Base-by-base conservation (phyloP, 1,140 invertebrate species). In the Lepidurus packardi region DNA sequence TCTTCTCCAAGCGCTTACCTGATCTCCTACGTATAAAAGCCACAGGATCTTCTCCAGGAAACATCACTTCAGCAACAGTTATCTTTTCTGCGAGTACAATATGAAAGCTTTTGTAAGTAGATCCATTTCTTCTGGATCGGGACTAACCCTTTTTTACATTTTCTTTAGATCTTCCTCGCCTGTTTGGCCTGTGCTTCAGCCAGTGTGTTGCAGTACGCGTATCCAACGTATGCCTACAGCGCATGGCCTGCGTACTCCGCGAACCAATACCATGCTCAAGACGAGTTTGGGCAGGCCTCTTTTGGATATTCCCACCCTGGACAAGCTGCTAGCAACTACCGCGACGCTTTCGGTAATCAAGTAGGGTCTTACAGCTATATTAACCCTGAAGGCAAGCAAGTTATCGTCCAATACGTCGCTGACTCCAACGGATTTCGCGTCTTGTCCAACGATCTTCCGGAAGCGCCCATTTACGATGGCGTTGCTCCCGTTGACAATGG, bases 341-440 rank as follows among this genome's bases (percentile, higher is more conserved):
- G 83, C 11, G 82, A 80, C 77, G 81, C 81, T 76, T 80, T 80
- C 47, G 85, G 85, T 10, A 83, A 82, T 65, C 85, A 85, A 7
- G 79, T 81, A 11, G 86, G 86, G 77, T 80, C 81, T 43, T 87
- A 85, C 79, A 83, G 83, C 74, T 86, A 86, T 81, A 82, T 83
- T 13, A 83, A 82, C 79, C 81, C 84, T 6, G 82, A 83, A 44
- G 85, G 84, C 16, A 81, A 84, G 43, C 80, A 83, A 78, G 80
- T 84, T 65, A 74, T 80, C 24, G 84, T 85, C 74, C 82, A 84
- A 73, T 85, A 85, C 80, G 82, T 84, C 53, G 84, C 85, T 41
- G 84, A 78, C 53, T 44, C 77, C 43, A 73, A 78, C 53, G 80
- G 80, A 9, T 82, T 79, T 80, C 80, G 81, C n/a, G 81, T 82